Percentiles rank a stretch among this genome's conserved stretches.
Conservation (phyloP, 2,888 invertebrate genomes). For the Ornithoptera alexandrae region DNA sequence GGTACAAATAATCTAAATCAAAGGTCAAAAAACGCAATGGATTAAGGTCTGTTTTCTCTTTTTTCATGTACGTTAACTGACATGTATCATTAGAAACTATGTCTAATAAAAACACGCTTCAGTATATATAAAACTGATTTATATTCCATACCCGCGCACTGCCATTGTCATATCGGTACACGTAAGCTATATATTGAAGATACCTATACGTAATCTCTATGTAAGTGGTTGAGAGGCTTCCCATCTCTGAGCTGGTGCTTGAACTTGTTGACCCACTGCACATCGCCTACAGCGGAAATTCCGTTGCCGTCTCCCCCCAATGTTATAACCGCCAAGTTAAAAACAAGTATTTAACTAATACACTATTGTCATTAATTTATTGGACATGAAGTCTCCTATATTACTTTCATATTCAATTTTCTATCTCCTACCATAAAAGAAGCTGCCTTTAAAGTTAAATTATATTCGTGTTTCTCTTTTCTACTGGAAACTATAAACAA, state of each 20-base stretch:
- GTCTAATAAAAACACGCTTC: neutral
- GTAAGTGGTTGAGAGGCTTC: constrained; percentile 67
- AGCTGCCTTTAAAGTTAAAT: neutral
- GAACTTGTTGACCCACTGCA: constrained; percentile 71
- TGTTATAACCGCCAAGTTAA: constrained; percentile 47
- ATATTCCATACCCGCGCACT: constrained; percentile 1
- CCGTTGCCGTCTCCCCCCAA: constrained; percentile 55
- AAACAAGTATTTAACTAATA: neutral
- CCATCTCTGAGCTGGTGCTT: constrained; percentile 60
- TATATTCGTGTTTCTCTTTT: no score
- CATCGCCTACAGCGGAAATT: constrained; percentile 63
- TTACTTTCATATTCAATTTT: neutral
- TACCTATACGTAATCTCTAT: constrained; percentile 53
- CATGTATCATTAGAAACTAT: no score
- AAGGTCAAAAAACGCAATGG: no score
- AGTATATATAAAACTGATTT: neutral
- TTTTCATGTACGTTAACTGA: no score
- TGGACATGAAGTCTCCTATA: neutral
- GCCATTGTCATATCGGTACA: constrained; percentile 9
- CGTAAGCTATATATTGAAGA: constrained; percentile 23
- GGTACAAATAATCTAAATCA: no score
- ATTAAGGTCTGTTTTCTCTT: no score
- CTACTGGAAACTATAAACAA: no score
- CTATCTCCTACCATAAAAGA: neutral
- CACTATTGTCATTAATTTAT: neutral